Evolutionary conservation across 2,797 vertebrate genomes (phyloP).

Genomic region (Acanthornis magna): DNA sequence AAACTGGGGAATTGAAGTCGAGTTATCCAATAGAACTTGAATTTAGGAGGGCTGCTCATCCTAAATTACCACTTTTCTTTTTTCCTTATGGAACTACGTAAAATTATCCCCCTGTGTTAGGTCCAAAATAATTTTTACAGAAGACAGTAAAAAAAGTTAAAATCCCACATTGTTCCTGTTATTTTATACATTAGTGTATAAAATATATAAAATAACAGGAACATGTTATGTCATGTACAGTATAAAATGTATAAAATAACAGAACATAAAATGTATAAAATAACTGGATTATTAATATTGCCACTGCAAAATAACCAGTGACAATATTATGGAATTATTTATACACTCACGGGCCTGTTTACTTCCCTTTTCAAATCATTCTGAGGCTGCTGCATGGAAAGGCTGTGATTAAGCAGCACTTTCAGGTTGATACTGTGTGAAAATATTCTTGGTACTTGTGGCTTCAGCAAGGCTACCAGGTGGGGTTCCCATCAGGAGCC

Average conservation of each 20-base stretch:
- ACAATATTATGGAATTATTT: not conserved
- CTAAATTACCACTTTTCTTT: not conserved
- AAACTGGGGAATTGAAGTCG: not conserved
- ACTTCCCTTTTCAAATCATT: not conserved
- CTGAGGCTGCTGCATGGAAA: not conserved
- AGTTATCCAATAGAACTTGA: not conserved
- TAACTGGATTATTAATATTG: no score
- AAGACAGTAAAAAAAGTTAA: not conserved
- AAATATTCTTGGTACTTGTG: not conserved
- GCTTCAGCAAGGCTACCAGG: not conserved
- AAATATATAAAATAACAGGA: no score
- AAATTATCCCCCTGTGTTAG: not conserved
- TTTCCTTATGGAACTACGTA: not conserved
- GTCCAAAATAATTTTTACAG: not conserved
- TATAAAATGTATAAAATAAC: no score
- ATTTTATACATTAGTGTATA: not conserved
- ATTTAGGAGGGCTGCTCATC: not conserved
- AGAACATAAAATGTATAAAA: no score
- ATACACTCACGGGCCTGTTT: not conserved
- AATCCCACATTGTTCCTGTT: not conserved
- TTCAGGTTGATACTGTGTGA: not conserved
- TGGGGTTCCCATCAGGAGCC: rapidly evolving
- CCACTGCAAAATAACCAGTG: not conserved
- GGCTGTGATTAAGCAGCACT: not conserved
- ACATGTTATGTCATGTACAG: no score